Evolutionary conservation across 2,888 invertebrate species (phyloP).

Genomic region (Limnephilus lunatus): DNA sequence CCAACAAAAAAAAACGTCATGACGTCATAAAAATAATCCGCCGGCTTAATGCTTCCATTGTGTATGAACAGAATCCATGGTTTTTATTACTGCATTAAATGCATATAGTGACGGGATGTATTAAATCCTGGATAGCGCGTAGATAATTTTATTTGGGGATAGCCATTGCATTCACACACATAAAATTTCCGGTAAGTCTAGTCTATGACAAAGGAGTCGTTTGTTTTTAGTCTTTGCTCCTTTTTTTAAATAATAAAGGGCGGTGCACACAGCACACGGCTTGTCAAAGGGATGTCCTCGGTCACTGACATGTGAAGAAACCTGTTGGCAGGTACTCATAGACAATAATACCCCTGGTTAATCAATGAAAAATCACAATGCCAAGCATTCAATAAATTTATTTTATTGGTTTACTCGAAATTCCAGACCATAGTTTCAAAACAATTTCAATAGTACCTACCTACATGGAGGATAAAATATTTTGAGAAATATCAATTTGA

Average conservation of each 20-base stretch:
- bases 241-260: constrained; percentile 63
- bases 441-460: too few species aligned
- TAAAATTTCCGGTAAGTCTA: constrained; percentile 65
- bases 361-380: background rate
- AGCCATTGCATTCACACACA: constrained; percentile 43
- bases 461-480: too few species aligned
- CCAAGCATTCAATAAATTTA: background rate
- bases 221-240: constrained; percentile 64
- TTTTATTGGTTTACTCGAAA: background rate
- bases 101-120: background rate
- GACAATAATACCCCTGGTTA: background rate
- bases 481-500: too few species aligned
- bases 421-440: too few species aligned
- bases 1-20: background rate
- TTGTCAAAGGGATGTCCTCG: constrained; percentile 17
- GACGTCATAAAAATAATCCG: background rate
- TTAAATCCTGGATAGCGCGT: background rate
- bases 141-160: background rate
- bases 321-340: background rate
- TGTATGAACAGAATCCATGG: background rate
- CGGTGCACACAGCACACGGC: constrained; percentile 34
- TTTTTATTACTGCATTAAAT: constrained; percentile 28
- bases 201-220: constrained; percentile 62
- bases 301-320: background rate
- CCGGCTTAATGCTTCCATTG: constrained; percentile 5